phyloP scores from a whole-genome alignment of 37 sponge, comb jelly and placozoan species.

The Petrosia ficiformis region DNA sequence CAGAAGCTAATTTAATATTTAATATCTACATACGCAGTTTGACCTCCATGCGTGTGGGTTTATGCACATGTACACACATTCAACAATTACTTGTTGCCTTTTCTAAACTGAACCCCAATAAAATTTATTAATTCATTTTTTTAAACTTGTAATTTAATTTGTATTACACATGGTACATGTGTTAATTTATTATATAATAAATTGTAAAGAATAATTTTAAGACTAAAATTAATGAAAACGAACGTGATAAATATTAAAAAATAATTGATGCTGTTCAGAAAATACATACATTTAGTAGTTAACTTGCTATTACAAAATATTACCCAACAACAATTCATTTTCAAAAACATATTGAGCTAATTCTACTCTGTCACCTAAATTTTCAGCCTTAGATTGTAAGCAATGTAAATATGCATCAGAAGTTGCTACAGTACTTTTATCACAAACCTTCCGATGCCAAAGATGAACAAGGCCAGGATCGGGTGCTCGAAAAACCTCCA shows the following conservation, averaged over 20 bases:
- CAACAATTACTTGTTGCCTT: no score
- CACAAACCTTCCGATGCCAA: slow-evolving; percentile 68
- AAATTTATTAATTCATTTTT: no score
- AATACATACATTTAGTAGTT: not conserved
- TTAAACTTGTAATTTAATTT: no score
- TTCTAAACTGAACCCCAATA: no score
- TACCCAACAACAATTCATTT: slow-evolving; percentile 22
- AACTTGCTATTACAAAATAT: slow-evolving; percentile 6
- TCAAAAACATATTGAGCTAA: slow-evolving; percentile 62
- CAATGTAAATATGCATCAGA: slow-evolving; percentile 52
- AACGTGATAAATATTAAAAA: not conserved
- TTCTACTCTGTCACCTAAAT: slow-evolving; percentile 75
- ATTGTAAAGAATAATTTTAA: no score
- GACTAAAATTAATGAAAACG: no score
- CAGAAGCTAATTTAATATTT: no score
- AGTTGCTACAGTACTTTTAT: slow-evolving; percentile 16
- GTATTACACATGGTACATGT: no score
- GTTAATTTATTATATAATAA: no score
- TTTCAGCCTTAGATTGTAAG: slow-evolving; percentile 62
- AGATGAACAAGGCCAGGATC: slow-evolving; percentile 74
- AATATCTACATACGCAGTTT: no score
- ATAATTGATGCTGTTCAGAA: not conserved
- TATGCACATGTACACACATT: no score
- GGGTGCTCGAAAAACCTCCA: slow-evolving; percentile 65
- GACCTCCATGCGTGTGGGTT: no score